Conservation (phyloP, 2,888 invertebrate species). For the Hirtodrosophila trivittata region DNA sequence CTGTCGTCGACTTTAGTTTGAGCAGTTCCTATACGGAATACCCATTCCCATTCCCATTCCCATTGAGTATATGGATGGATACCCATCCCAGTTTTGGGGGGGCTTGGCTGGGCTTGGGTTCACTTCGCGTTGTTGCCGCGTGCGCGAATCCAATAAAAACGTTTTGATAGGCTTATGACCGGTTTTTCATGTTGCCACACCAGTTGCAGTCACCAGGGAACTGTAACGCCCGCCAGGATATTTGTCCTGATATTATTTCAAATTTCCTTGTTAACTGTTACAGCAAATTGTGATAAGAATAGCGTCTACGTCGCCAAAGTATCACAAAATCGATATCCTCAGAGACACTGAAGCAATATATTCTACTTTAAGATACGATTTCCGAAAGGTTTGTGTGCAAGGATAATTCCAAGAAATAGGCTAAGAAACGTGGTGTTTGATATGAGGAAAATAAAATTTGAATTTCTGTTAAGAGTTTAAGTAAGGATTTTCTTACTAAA, state of each 20-base stretch:
- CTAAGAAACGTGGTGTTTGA: too few species aligned
- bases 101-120: conserved; percentile 11
- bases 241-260: conserved; percentile 61
- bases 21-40: conserved; percentile 1
- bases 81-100: conserved; percentile 1
- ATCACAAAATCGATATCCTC: conserved; percentile 33
- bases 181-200: conserved; percentile 48
- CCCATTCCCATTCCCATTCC: not conserved
- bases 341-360: not conserved
- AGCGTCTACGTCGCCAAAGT: not conserved
- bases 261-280: conserved; percentile 64
- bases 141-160: conserved; percentile 72
- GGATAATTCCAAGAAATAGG: not conserved
- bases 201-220: conserved; percentile 28
- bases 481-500: too few species aligned
- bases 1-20: conserved; percentile 53
- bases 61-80: not conserved
- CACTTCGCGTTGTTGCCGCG: conserved; percentile 59
- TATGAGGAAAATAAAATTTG: too few species aligned
- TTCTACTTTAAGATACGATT: conserved; percentile 6
- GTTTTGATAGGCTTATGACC: conserved; percentile 73
- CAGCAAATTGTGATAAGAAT: conserved; percentile 56
- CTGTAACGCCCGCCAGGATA: conserved; percentile 17
- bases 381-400: too few species aligned
- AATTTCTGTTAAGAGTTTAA: too few species aligned